A percentile compares a stretch with the other conserved stretches of the same genome.
phyloP scores from a whole-genome alignment of 2,888 invertebrate species.

The Quadriops clusia region DNA sequence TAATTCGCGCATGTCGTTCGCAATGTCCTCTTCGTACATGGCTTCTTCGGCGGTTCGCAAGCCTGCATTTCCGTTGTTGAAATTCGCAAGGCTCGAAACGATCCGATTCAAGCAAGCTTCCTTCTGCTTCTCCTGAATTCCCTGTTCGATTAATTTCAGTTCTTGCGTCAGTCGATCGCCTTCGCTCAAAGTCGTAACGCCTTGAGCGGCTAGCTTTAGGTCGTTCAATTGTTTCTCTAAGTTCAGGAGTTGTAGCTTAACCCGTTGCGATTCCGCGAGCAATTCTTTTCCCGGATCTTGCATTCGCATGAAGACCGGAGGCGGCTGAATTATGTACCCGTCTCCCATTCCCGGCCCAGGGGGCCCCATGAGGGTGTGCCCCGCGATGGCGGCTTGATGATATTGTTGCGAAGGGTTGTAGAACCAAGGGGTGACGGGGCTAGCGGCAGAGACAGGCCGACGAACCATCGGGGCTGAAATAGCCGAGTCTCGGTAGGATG shows the following conservation, averaged over 20 bases:
- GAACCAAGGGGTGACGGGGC: conserved; percentile 38
- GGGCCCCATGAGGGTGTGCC: conserved; percentile 24
- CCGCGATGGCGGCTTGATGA: conserved; percentile 26
- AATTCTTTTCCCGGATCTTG: conserved; percentile 36
- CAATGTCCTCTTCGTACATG: conserved; percentile 51
- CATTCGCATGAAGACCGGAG: conserved; percentile 30
- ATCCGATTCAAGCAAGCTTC: conserved; percentile 40
- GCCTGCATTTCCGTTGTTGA: conserved; percentile 13
- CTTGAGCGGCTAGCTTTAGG: conserved; percentile 44
- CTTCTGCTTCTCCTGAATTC: conserved; percentile 49
- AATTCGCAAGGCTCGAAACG: conserved; percentile 25
- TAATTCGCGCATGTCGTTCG: conserved; percentile 53
- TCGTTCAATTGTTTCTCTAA: conserved; percentile 51
- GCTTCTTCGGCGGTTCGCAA: conserved; percentile 38
- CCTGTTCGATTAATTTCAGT: conserved; percentile 48
- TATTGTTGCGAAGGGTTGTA: conserved; percentile 30
- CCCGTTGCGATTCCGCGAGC: conserved; percentile 46
- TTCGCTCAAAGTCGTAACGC: conserved; percentile 40
- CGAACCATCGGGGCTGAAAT: conserved; percentile 30
- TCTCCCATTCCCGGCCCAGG: conserved; percentile 34
- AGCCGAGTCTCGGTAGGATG: conserved; percentile 28
- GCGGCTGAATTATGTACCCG: conserved; percentile 38
- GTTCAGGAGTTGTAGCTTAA: conserved; percentile 46
- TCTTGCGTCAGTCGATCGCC: conserved; percentile 48
- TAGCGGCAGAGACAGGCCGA: conserved; percentile 40